These are phyloP conservation scores for Oceanodroma tethys DNA, from an alignment of 2,113 vertebrate genomes.

Conservation along the genomic window DNA sequence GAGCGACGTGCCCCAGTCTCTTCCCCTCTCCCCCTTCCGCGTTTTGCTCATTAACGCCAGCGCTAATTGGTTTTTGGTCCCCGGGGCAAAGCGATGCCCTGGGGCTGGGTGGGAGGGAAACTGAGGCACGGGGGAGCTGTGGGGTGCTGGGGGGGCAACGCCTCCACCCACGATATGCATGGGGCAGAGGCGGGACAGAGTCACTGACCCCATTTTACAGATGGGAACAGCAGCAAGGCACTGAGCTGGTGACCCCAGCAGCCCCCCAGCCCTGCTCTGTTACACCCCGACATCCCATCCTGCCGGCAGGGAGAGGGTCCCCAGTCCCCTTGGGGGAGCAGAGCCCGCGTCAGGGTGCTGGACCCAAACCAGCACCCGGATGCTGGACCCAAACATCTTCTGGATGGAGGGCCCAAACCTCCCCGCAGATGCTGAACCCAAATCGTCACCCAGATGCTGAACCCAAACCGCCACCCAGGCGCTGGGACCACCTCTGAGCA, in stretches of 20 bases:
- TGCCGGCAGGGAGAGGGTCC: fast-evolving
- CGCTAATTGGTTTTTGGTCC: not conserved
- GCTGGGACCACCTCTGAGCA: not conserved
- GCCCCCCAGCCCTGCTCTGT: fast-evolving
- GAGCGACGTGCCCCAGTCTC: not conserved
- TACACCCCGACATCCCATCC: fast-evolving
- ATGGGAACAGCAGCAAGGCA: not conserved
- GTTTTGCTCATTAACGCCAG: not conserved
- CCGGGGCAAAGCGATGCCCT: not conserved
- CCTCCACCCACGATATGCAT: fast-evolving
- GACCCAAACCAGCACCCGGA: not conserved
- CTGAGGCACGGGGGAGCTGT: not conserved
- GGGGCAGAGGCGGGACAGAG: not conserved
- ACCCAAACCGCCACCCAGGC: fast-evolving
- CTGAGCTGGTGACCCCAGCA: not conserved
- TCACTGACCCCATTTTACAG: not conserved
- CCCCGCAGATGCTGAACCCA: not conserved
- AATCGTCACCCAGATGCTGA: too few relatives aligned
- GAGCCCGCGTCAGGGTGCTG: fast-evolving
- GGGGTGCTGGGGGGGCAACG: too few relatives aligned
- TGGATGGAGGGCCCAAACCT: too few relatives aligned
- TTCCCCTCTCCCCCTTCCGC: too few relatives aligned
- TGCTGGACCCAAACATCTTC: too few relatives aligned
- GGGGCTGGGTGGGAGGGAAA: not conserved
- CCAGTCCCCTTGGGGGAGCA: not conserved